These are phyloP conservation scores for Drosophila erecta DNA, from an alignment of 1,140 invertebrate genomes.

Conservation along the genomic window DNA sequence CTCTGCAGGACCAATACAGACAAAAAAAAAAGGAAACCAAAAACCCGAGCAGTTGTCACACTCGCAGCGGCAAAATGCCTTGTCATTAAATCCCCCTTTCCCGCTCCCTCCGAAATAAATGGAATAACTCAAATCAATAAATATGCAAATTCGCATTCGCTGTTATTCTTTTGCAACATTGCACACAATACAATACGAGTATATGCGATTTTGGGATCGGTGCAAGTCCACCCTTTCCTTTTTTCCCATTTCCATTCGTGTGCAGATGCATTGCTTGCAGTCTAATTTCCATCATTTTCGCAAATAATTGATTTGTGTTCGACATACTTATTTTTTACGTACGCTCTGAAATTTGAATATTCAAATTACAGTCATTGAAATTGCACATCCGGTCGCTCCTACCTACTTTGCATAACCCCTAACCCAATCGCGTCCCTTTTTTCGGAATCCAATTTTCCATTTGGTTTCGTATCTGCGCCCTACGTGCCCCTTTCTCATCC, in stretches of 20 bases:
- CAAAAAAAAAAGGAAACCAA: neutral
- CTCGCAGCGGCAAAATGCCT: constrained; percentile 35
- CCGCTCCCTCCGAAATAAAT: neutral
- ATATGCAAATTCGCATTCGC: constrained; percentile 70
- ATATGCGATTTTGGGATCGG: constrained; percentile 15
- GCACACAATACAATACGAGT: constrained; percentile 44
- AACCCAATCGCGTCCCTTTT: constrained; percentile 9
- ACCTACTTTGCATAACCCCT: constrained; percentile 54
- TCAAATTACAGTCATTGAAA: constrained; percentile 69
- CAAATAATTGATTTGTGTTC: constrained; percentile 75
- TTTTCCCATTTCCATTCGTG: neutral
- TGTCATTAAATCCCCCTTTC: constrained; percentile 55
- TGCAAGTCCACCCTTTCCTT: constrained; percentile 9
- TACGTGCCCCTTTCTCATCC: constrained; percentile 1
- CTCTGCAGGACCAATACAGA: constrained; percentile 12
- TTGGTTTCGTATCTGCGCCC: constrained; percentile 47
- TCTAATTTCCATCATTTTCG: constrained; percentile 65
- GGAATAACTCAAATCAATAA: constrained; percentile 67
- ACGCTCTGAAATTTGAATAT: constrained; percentile 64
- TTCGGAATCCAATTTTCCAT: constrained; percentile 70
- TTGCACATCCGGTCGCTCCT: constrained; percentile 63
- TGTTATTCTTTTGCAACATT: constrained; percentile 78
- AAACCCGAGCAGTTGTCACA: constrained; percentile 41
- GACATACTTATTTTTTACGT: constrained; percentile 35
- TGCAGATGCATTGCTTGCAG: constrained; percentile 43